Base-by-base conservation (phyloP, 2,888 invertebrate species). In the Dorcus hopei region DNA sequence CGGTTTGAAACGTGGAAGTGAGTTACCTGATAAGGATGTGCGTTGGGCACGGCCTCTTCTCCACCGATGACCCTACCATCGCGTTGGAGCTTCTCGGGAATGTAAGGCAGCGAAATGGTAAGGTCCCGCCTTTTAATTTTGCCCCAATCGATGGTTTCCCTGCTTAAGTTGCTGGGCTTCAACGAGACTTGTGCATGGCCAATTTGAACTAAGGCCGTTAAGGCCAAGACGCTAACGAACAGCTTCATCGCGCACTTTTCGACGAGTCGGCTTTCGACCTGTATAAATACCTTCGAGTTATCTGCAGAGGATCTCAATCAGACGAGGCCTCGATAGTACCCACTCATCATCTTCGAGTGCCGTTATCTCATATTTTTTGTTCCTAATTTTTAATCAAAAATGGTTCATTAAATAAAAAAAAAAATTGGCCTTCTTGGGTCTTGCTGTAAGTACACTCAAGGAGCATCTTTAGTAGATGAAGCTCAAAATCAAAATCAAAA, bases 51-150 rank as follows among this genome's bases (percentile, higher is more conserved):
- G 11, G 41, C 54, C 42, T 59, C 59, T 8, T 41, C 19, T 9
- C 59, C 59, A 26, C 59, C 59, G 5, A 59, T 55, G 9, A 59
- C 55, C 16, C 55, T 47, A 11, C 16, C 50, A 6, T 54, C 47
- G 33, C 4, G 11, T 42, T 8, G 19, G 3, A 45, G 23, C 16
- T 19, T 16, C 9, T 11, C 19, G 7, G 16, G 16, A 6, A 45
- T 48, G 45, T 23, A 54, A 38, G 54, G 54, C 9, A 56, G 1
- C 8, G 49, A 38, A 26, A 50, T 3, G 8, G 9, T 42, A 7
- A 50, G n/a, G 16, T 50, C 41, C 6, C 40, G 26, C 33, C 11
- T 49, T 38, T 43, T 56, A 4, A 56, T 50, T 9, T 19, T 48
- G 26, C 45, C 43, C 56, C 56, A 56, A 14, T 56, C 56, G 38